Evolutionary conservation across 30 jellyfish, hydroid and myxozoan species (phyloP), one percentile per base, ranked within the genome.

Genomic region (Turritopsis dohrnii): DNA sequence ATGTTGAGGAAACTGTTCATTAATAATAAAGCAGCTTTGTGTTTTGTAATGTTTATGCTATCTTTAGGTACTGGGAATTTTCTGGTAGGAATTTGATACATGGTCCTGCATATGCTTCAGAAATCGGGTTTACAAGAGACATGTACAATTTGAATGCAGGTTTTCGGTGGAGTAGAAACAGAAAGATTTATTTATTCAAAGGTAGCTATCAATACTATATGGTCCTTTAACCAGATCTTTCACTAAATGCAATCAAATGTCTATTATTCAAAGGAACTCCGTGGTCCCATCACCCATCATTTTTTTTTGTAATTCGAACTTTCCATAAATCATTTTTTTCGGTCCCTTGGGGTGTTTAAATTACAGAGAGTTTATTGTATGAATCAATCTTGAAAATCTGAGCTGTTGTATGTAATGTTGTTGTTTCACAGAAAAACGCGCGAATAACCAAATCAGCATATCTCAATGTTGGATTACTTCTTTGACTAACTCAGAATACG

Each of bases 71-170:
- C 75, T 93, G 98, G 98, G 90, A 84, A 21, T 93, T 54, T 85
- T 24, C 76, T 19, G 94, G 94, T 71, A 29, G 65, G 29, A 54
- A 79, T 8, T 19, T 84, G 21, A 29, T 71, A 25, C 74, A 88
- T 29, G 96, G 98, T 0, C 96, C 96, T 8, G 18, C 1, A 31
- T 87, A 52, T 73, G 84, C 85, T 65, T 71, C 88, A 1, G 71
- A 53, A 19, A 81, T 71, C 21, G 98, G 98, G 1, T 86, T 93
- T 20, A 54, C 72, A 54, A 66, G 41, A 65, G 88, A 88, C 23
- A 88, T 88, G 96, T 31, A 75, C 79, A 86, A 93, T 60, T 81
- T 93, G 4, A 96, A 93, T 80, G 96, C 95, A 17, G 96, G 91
- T 3, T 41, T 88, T 19, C 29, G 84, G 20, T 84, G 93, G 96